Percentiles rank a stretch among this genome's conserved stretches.
Conservation (phyloP, 2,888 invertebrate genomes). For the Xanthorhoe spadicearia region DNA sequence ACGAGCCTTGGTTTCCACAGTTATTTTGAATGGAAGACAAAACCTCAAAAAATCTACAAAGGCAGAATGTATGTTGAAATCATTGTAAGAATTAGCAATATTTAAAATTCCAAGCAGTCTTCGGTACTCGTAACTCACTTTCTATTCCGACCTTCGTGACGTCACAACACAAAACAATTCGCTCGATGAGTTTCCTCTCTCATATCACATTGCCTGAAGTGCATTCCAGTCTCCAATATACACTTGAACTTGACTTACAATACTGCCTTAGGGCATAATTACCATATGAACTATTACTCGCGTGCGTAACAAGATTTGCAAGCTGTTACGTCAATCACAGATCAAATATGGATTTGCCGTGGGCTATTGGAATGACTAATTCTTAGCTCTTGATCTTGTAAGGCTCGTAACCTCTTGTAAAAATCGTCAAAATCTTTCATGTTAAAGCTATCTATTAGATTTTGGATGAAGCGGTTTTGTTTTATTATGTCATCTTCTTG, state of each 20-base stretch:
- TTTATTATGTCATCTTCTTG: no score
- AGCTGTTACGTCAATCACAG: constrained; percentile 20
- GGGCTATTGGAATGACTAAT: constrained; percentile 3
- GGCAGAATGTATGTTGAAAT: background rate
- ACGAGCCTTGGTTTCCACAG: no score
- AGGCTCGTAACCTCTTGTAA: background rate
- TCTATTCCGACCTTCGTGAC: constrained; percentile 33
- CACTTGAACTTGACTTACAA: constrained; percentile 45
- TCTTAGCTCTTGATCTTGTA: background rate
- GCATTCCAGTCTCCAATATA: constrained; percentile 28
- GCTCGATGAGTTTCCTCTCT: constrained; percentile 18
- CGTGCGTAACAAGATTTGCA: constrained; percentile 20
- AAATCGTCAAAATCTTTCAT: no score
- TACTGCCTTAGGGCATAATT: constrained; percentile 38
- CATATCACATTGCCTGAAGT: constrained; percentile 6
- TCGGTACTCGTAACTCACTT: constrained; percentile 24
- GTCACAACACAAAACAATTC: constrained; percentile 18
- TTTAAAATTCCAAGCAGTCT: constrained; percentile 19
- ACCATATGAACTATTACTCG: constrained; percentile 31
- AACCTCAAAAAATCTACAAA: background rate
- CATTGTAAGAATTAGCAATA: background rate
- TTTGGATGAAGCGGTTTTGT: no score
- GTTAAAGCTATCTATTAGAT: no score
- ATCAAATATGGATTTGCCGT: constrained; percentile 11
- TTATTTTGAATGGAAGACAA: no score